Conservation (phyloP, 2,797 vertebrate genomes). For the Oryzias sinensis region DNA sequence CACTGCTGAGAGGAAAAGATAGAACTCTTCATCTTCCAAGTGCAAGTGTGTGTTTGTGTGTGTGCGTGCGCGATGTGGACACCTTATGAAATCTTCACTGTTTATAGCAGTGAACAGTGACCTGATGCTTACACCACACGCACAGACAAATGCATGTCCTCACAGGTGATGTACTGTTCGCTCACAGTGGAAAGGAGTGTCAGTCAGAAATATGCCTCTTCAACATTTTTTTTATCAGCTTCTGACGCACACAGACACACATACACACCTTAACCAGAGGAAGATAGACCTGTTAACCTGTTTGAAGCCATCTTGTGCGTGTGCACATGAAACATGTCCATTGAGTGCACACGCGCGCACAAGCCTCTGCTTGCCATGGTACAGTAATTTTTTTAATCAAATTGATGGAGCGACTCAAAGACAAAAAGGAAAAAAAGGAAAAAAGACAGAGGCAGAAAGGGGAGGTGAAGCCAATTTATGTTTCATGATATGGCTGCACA, state of each 20-base stretch:
- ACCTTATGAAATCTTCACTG: conserved; percentile 70
- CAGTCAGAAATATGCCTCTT: conserved; percentile 63
- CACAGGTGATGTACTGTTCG: conserved; percentile 62
- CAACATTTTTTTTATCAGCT: conserved; percentile 54
- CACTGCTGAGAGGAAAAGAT: conserved; percentile 69
- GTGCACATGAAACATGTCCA: conserved; percentile 42
- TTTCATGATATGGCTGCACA: conserved; percentile 92
- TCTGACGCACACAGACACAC: conserved; percentile 23
- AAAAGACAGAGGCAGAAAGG: conserved; percentile 60
- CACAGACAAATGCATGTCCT: conserved; percentile 33
- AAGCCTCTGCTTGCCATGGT: conserved; percentile 88
- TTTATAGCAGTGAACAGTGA: conserved; percentile 66
- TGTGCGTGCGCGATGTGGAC: conserved; percentile 31
- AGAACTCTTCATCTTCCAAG: conserved; percentile 70
- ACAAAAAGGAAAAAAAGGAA: conserved; percentile 61
- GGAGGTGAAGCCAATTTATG: conserved; percentile 98
- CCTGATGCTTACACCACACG: conserved; percentile 57
- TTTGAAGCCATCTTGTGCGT: conserved; percentile 35
- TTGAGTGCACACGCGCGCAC: conserved; percentile 84
- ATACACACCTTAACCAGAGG: conserved; percentile 26
- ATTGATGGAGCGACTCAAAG: conserved; percentile 82
- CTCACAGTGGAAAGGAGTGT: conserved; percentile 54
- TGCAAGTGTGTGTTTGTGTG: conserved; percentile 26
- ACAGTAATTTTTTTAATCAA: conserved; percentile 99
- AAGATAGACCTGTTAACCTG: conserved; percentile 58